Evolutionary conservation across 2,113 vertebrate genomes (phyloP), one percentile per base, ranked within the genome.

Genomic region (Tylochromis polylepis): DNA sequence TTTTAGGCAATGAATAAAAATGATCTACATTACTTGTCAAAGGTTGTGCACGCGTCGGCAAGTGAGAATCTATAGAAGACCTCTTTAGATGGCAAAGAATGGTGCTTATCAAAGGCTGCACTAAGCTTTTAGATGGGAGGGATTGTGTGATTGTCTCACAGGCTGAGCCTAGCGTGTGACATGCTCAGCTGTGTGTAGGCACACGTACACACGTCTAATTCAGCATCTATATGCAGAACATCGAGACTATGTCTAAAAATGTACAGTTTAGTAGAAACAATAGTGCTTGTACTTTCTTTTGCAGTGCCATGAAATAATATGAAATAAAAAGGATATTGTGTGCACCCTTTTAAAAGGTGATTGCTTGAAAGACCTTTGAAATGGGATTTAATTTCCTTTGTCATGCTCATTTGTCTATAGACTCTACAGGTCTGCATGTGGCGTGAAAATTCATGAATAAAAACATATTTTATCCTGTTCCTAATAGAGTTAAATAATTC

Each of bases 1-100:
- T 99, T 99, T 99, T 98, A 98, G 98, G 98, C 98, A 99, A 99
- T 99, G 98, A 99, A 99, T 99, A 99, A 99, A 99, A 99, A 99
- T 99, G 97, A 98, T 99, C 98, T 98, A 98, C 98, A 99, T 99
- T 99, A 98, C 98, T 99, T 98, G 98, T 98, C 98, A 99, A 99
- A 99, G 98, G 98, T 99, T 99, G 98, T 97, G 97, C 98, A 97
- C 97, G 97, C 97, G 97, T 97, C 98, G 97, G 97, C 97, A 98
- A 99, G 97, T 97, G 97, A 98, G 82, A 97, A 98, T 99, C 98
- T 99, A 98, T 99, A 97, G 98, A 98, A 97, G 97, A 97, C 97
- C 97, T 98, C 98, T 97, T 99, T 99, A 98, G 97, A 97, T 96
- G 97, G 97, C 96, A 96, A 98, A 99, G 98, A 99, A 98, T 98